Percentiles rank a stretch among this genome's conserved stretches.
Evolutionary conservation across 2,113 vertebrate genomes (phyloP).

Genomic region (Bos javanicus): DNA sequence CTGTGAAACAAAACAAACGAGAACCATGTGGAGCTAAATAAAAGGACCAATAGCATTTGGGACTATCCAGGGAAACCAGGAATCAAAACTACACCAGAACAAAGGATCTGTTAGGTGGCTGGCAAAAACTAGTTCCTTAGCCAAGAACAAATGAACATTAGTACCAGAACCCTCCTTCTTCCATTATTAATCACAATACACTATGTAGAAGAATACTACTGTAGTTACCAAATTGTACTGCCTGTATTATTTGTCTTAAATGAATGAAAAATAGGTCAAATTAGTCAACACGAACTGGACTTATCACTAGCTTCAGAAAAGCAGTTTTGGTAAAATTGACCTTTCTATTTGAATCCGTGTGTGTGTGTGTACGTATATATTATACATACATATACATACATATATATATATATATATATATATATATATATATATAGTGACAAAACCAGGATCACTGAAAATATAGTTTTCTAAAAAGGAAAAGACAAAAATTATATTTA

Average conservation of each 20-base stretch:
- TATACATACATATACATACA: background rate
- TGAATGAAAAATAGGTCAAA: background rate
- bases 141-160: background rate
- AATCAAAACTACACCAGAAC: background rate
- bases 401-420: background rate
- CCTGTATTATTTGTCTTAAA: background rate
- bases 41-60: background rate
- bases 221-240: background rate
- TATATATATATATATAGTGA: background rate
- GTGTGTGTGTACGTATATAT: background rate
- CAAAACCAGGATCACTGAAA: background rate
- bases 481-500: background rate
- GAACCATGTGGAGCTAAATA: background rate
- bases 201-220: background rate
- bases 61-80: background rate
- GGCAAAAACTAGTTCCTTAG: background rate
- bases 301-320: conserved; percentile 31
- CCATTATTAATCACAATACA: background rate
- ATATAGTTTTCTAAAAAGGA: background rate
- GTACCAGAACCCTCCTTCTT: background rate
- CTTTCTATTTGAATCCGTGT: background rate
- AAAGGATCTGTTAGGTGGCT: background rate
- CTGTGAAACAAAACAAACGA: background rate
- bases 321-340: background rate
- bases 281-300: background rate